These are phyloP conservation scores for Goniozus legneri DNA, from an alignment of 1,140 invertebrate species.

Conservation along the genomic window DNA sequence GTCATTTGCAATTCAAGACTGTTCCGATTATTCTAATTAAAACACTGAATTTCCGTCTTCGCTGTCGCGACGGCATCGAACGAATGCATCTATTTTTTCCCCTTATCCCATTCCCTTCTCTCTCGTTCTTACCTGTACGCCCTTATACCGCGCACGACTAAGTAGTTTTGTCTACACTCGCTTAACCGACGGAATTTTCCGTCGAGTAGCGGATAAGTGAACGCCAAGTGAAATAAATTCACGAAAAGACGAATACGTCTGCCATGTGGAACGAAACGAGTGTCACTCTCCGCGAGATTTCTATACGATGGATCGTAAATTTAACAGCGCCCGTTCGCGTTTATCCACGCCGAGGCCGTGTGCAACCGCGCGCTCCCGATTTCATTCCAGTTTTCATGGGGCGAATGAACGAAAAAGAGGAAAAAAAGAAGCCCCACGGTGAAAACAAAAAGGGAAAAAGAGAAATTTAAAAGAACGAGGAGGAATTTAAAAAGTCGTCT, in stretches of 20 bases:
- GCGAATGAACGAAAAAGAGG: too few relatives aligned
- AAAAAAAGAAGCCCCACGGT: too few relatives aligned
- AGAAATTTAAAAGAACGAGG: conserved; percentile 29
- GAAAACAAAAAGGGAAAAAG: too few relatives aligned
- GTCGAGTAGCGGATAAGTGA: background rate
- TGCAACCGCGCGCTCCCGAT: conserved; percentile 29
- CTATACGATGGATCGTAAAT: conserved; percentile 23
- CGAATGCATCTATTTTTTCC: conserved; percentile 10
- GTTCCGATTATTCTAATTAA: too few relatives aligned
- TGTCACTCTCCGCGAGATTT: conserved; percentile 22
- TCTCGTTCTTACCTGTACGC: background rate
- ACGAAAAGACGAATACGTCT: conserved; percentile 26
- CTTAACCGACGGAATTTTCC: conserved; percentile 9
- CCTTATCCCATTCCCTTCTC: background rate
- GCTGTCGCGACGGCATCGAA: background rate
- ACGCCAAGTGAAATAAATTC: conserved; percentile 21
- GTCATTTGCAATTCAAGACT: too few relatives aligned
- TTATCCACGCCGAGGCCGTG: too few relatives aligned
- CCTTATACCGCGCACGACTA: background rate
- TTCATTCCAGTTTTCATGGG: conserved; percentile 18
- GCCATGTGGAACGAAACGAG: conserved; percentile 23
- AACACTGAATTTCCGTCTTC: too few relatives aligned
- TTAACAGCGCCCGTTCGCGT: too few relatives aligned
- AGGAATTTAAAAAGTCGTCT: conserved; percentile 19
- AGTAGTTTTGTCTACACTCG: conserved; percentile 29